Evolutionary conservation across 53 echinoderm and acorn worm species (phyloP).

Genomic region (Arbacia lixula): DNA sequence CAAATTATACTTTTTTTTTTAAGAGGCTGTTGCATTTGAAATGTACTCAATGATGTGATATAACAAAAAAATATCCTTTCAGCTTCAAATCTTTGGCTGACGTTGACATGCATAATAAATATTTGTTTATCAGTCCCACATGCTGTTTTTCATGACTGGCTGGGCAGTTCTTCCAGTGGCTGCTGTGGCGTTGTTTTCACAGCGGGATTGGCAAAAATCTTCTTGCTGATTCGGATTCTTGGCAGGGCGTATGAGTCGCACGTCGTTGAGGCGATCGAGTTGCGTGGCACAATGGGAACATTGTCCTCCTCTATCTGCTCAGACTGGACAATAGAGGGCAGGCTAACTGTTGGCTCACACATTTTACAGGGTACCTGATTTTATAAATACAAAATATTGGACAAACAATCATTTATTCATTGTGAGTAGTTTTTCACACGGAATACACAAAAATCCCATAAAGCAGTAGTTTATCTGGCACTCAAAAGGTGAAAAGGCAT

Average conservation of each 20-base stretch:
- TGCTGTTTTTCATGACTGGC: conserved; percentile 27
- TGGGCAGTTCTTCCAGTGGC: not conserved
- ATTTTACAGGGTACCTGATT: not conserved
- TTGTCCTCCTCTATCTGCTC: not conserved
- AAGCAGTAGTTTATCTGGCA: too few relatives aligned
- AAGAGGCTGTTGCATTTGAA: too few relatives aligned
- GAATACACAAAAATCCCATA: too few relatives aligned
- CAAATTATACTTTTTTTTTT: too few relatives aligned
- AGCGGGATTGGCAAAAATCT: not conserved
- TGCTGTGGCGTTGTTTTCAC: not conserved
- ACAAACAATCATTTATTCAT: too few relatives aligned
- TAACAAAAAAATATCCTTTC: too few relatives aligned
- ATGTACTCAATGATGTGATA: too few relatives aligned
- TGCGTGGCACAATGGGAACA: conserved; percentile 37
- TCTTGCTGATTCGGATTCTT: not conserved
- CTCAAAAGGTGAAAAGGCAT: too few relatives aligned
- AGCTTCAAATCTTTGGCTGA: too few relatives aligned
- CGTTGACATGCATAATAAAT: too few relatives aligned
- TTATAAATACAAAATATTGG: not conserved
- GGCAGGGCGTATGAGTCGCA: conserved; percentile 40
- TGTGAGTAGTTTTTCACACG: too few relatives aligned
- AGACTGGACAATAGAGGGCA: conserved; percentile 31
- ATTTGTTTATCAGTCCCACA: too few relatives aligned
- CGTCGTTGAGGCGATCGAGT: conserved; percentile 40
- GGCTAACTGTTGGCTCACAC: not conserved